These are phyloP conservation scores for Erythrolamprus reginae DNA, from an alignment of 2,113 vertebrate species.

Conservation along the genomic window DNA sequence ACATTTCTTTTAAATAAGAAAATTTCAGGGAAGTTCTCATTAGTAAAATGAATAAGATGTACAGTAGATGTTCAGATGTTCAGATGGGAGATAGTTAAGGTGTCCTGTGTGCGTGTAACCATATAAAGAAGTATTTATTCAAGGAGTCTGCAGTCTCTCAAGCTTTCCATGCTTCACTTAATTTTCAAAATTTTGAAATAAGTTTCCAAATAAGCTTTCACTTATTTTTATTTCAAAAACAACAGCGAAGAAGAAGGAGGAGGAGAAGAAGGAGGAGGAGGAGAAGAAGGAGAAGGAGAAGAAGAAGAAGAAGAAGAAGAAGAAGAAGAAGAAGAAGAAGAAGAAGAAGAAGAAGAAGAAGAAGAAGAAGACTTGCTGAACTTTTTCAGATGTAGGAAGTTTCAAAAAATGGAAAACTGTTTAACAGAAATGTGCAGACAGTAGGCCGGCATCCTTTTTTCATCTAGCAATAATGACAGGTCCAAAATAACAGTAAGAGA, in stretches of 20 bases:
- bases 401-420: background rate
- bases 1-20: background rate
- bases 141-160: background rate
- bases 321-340: too few relatives aligned
- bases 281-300: too few relatives aligned
- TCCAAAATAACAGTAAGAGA: background rate
- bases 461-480: background rate
- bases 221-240: background rate
- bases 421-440: background rate
- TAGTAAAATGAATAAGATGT: background rate
- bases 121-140: background rate
- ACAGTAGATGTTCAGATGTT: too few relatives aligned
- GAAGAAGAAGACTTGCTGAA: background rate
- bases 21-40: background rate
- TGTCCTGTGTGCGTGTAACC: background rate
- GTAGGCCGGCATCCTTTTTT: background rate
- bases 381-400: background rate
- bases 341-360: too few relatives aligned
- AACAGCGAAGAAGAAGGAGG: too few relatives aligned
- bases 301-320: too few relatives aligned
- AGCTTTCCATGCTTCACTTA: background rate
- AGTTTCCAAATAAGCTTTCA: background rate
- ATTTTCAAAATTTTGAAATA: background rate
- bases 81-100: background rate
- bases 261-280: too few relatives aligned